These are phyloP conservation scores for Andrena marginata DNA, from an alignment of 2,888 invertebrate genomes.

Conservation along the genomic window DNA sequence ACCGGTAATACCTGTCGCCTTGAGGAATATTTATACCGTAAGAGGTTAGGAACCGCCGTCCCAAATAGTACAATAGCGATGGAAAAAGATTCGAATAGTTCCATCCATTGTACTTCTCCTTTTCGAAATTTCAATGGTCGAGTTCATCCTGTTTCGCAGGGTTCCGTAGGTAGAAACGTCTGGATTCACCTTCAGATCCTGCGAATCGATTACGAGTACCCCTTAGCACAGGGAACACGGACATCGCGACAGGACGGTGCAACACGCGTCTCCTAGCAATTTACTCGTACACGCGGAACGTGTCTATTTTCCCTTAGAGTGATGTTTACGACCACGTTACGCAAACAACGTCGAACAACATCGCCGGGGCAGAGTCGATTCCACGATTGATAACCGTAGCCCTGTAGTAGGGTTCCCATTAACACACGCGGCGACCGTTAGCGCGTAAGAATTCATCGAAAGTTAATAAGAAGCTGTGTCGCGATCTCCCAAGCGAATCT, in stretches of 20 bases:
- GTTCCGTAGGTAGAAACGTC: background rate
- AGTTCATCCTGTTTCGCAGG: constrained; percentile 9
- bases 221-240: background rate
- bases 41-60: too few relatives aligned
- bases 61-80: too few relatives aligned
- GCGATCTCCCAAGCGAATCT: constrained; percentile 19
- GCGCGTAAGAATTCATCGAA: background rate
- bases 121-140: constrained; percentile 1
- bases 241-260: constrained; percentile 17
- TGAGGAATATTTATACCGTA: too few relatives aligned
- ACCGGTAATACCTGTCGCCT: too few relatives aligned
- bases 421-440: background rate
- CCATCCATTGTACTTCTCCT: background rate
- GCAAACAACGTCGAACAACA: constrained; percentile 22
- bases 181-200: constrained; percentile 31
- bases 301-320: constrained; percentile 7
- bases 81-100: too few relatives aligned
- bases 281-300: constrained; percentile 14
- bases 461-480: background rate
- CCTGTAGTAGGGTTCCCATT: background rate
- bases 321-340: constrained; percentile 28
- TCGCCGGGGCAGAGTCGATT: constrained; percentile 13
- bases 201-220: constrained; percentile 39
- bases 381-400: background rate
- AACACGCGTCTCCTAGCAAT: constrained; percentile 15